Base-by-base conservation (phyloP, 2,113 vertebrate species). In the Petroica traversi region DNA sequence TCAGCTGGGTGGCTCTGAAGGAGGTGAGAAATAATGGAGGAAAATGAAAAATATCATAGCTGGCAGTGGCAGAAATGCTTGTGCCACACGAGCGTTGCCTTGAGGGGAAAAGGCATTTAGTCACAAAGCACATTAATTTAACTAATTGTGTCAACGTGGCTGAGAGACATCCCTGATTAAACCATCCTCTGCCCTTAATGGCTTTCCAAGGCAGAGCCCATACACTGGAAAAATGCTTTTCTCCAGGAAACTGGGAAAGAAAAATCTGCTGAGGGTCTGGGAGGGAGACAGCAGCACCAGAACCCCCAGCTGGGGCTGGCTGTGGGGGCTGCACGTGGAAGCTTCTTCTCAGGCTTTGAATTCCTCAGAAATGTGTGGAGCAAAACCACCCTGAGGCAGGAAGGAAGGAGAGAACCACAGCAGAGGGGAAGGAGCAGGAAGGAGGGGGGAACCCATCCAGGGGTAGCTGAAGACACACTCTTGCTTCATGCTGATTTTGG, bases 241-340 rank as follows among this genome's bases (percentile, higher is more conserved):
- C 71, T 88, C 77, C 77, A 94, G 93, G 85, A 98, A 98, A 82
- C 82, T 59, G 95, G 95, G 97, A 94, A 90, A 88, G 83, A 94
- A 88, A 78, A 91, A 93, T 68, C 91, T 95, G 80, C 89, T 93
- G 10, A 26, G 85, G 95, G 88, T 96, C 72, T 93, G 75, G 82
- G 95, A 41, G 92, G 89, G 63, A 86, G 48, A 92, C 81, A 89
- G 4, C 28, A 22, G 29, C 79, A 63, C 7, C 85, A 94, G 69
- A 52, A 86, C 85, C 59, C 63, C 68, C 87, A 85, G 75, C 68
- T 79, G 88, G 92, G 77, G 38, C 78, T 48, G 63, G 78, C 86
- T 91, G 36, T 17, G 61, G 22, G 29, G 25, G 82, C 71, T 67
- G 62, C 49, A 17, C 12, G 10, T 89, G 34, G 71, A 86, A 78